phyloP scores from a whole-genome alignment of 2,113 vertebrate species.

The Melanostigma gelatinosum region DNA sequence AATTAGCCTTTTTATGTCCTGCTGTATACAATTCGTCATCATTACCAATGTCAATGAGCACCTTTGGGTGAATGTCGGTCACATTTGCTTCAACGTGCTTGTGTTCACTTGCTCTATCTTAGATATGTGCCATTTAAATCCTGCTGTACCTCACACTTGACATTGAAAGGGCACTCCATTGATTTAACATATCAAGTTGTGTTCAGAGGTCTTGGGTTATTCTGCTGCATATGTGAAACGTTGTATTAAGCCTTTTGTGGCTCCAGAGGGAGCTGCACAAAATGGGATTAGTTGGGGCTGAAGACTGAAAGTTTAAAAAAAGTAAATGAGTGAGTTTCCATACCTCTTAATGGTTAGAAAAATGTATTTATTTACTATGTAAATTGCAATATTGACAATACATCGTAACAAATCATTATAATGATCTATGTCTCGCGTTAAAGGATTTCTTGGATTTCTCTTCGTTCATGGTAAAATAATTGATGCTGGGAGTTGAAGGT shows the following conservation, averaged over 20 bases:
- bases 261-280: not conserved
- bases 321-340: not conserved
- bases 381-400: not conserved
- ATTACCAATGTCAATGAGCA: conserved; percentile 6
- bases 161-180: not conserved
- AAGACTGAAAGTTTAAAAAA: not conserved
- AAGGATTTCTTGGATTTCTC: not conserved
- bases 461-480: conserved; percentile 10
- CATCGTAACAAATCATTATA: not conserved
- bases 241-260: not conserved
- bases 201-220: not conserved
- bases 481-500: not conserved
- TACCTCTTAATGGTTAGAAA: not conserved
- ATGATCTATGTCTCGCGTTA: not conserved
- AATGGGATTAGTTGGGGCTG: not conserved
- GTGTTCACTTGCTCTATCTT: not conserved
- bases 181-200: not conserved
- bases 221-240: not conserved
- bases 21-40: conserved; percentile 8
- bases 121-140: conserved; percentile 7
- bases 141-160: not conserved
- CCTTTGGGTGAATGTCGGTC: conserved; percentile 1
- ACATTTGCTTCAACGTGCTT: conserved; percentile 2
- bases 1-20: conserved; percentile 29
- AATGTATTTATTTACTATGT: not conserved